phyloP scores from a whole-genome alignment of 2,797 vertebrate genomes.

The Sibirionetta formosa region DNA sequence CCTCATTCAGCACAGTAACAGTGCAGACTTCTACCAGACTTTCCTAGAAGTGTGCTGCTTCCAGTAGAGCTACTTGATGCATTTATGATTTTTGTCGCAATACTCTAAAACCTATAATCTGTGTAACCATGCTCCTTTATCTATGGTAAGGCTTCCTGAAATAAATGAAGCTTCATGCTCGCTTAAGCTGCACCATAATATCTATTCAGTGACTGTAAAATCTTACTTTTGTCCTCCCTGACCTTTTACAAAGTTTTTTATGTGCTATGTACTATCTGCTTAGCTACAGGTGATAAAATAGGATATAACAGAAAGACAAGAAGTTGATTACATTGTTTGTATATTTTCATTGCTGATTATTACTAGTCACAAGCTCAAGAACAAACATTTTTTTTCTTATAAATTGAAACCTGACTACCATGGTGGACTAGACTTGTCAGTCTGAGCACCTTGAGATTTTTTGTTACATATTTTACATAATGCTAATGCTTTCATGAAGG shows the following conservation, averaged over 20 bases:
- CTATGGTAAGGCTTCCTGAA: not conserved
- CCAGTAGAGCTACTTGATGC: not conserved
- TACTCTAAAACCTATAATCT: not conserved
- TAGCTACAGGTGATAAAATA: not conserved
- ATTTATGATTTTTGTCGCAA: not conserved
- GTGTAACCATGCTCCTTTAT: not conserved
- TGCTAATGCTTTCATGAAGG: not conserved
- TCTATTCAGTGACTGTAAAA: not conserved
- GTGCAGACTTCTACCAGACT: not conserved
- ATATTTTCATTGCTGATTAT: not conserved
- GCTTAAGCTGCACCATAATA: not conserved
- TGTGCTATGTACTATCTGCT: not conserved
- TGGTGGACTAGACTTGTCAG: not conserved
- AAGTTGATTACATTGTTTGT: not conserved
- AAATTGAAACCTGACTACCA: not conserved
- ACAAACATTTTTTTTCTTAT: not conserved
- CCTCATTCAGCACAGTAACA: not conserved
- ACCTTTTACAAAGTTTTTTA: not conserved
- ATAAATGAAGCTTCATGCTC: not conserved
- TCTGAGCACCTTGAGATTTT: not conserved
- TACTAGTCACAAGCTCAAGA: not conserved
- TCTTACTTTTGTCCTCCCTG: not conserved
- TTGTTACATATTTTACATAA: not conserved
- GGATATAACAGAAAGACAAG: not conserved
- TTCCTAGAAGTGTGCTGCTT: not conserved